Evolutionary conservation across 2,797 vertebrate species (phyloP).

Genomic region (Macropodus opercularis): DNA sequence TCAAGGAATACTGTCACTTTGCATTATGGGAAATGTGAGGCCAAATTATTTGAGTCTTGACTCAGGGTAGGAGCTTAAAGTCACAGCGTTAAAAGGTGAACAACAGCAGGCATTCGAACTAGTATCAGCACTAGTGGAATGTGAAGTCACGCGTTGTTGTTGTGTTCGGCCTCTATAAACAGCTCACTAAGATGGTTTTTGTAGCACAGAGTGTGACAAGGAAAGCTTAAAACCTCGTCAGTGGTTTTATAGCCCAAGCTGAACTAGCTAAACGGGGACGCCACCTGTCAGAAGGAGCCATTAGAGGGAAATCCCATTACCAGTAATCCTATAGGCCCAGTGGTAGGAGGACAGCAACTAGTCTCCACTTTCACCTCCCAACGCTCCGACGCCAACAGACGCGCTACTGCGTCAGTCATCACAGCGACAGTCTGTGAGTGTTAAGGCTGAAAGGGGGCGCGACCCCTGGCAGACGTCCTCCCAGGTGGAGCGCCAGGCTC

Average conservation of each 20-base stretch:
- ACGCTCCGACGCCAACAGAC: conserved; percentile 5
- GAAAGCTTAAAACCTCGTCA: conserved; percentile 38
- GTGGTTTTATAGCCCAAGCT: conserved; percentile 65
- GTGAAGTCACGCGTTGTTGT: conserved; percentile 1
- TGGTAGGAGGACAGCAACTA: conserved; percentile 31
- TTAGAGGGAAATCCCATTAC: conserved; percentile 79
- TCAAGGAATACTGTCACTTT: neutral
- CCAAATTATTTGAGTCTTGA: neutral
- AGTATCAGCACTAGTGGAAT: neutral
- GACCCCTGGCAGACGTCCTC: conserved; percentile 60
- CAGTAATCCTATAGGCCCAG: conserved; percentile 71
- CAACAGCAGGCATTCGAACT: too few species aligned
- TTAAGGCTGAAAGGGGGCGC: conserved; percentile 54
- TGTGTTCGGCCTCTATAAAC: conserved; percentile 3
- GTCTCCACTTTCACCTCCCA: conserved; percentile 21
- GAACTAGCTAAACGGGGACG: conserved; percentile 73
- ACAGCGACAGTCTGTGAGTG: conserved; percentile 46
- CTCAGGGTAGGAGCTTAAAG: neutral
- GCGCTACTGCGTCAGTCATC: conserved; percentile 22
- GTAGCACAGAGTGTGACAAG: neutral
- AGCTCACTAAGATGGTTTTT: conserved; percentile 13
- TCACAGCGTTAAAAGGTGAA: too few species aligned
- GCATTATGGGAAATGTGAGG: neutral
- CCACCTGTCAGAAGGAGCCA: conserved; percentile 76
- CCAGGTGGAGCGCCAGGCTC: conserved; percentile 43